Evolutionary conservation across 2,797 vertebrate genomes (phyloP).

Genomic region (Hemibagrus guttatus): DNA sequence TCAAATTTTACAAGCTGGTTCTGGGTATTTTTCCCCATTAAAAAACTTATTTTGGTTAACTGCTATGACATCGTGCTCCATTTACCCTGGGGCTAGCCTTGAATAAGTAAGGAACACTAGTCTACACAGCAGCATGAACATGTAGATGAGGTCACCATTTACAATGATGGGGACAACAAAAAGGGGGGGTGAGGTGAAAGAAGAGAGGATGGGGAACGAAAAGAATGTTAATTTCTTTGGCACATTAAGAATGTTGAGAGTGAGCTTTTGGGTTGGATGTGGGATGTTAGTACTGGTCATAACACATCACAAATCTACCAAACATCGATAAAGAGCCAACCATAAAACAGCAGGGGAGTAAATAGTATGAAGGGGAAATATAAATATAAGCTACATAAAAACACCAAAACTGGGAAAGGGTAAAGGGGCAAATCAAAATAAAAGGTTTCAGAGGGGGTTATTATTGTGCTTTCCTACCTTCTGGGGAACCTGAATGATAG

Average conservation of each 20-base stretch:
- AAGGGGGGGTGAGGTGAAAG: conserved; percentile 46
- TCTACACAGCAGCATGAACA: conserved; percentile 6
- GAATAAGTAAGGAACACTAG: conserved; percentile 12
- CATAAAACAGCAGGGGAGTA: conserved; percentile 43
- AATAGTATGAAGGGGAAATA: conserved; percentile 62
- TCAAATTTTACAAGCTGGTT: background rate
- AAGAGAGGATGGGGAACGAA: conserved; percentile 55
- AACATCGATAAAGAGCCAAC: conserved; percentile 60
- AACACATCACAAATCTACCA: conserved; percentile 69
- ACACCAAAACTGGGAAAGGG: conserved; percentile 65
- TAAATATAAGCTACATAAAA: conserved; percentile 70
- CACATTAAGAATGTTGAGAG: conserved; percentile 64
- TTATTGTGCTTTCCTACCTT: conserved; percentile 90
- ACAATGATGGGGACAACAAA: conserved; percentile 38
- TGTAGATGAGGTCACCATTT: conserved; percentile 46
- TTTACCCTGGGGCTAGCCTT: conserved; percentile 29
- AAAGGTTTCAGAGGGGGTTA: conserved; percentile 60
- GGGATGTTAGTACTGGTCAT: conserved; percentile 69
- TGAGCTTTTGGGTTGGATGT: conserved; percentile 62
- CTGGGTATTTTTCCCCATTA: conserved; percentile 5
- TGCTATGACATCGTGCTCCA: conserved; percentile 30
- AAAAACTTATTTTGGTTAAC: conserved; percentile 1
- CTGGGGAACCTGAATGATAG: conserved; percentile 97
- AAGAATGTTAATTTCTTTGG: conserved; percentile 63
- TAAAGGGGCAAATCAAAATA: conserved; percentile 63